phyloP scores from a whole-genome alignment of 2,888 invertebrate species.

The Drepana falcataria region DNA sequence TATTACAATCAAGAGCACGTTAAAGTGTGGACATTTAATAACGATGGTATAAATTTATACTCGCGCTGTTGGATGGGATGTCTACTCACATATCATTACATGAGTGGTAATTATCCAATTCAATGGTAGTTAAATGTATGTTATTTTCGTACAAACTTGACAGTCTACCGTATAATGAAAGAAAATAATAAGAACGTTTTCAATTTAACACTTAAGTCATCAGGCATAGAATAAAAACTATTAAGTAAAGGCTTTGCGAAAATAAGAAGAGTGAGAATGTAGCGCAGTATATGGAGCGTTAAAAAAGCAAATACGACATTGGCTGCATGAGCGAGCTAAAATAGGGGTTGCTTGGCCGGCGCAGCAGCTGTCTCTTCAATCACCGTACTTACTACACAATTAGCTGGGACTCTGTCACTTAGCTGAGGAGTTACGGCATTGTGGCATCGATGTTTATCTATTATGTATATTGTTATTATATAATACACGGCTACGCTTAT shows the following conservation, averaged over 20 bases:
- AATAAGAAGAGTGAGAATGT: conserved; percentile 33
- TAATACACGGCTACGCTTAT: conserved; percentile 15
- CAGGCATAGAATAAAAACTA: conserved; percentile 29
- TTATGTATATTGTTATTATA: conserved; percentile 19
- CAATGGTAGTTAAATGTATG: conserved; percentile 54
- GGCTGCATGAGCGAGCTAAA: conserved; percentile 17
- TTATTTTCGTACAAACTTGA: conserved; percentile 55
- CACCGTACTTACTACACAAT: conserved; percentile 44
- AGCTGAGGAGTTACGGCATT: conserved; percentile 28
- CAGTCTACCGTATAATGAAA: conserved; percentile 36
- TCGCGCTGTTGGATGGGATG: conserved; percentile 45
- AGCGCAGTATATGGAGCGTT: conserved; percentile 11
- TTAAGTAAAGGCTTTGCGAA: conserved; percentile 15
- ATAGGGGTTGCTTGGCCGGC: conserved; percentile 10
- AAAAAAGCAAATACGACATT: conserved; percentile 28
- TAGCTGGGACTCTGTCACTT: conserved; percentile 40
- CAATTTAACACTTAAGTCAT: conserved; percentile 44
- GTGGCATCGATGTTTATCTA: conserved; percentile 1
- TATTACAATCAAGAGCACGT: conserved; percentile 31
- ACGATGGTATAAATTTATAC: conserved; percentile 33
- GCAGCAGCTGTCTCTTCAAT: conserved; percentile 29
- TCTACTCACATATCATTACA: conserved; percentile 50
- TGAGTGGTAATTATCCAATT: conserved; percentile 63
- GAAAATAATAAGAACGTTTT: conserved; percentile 51
- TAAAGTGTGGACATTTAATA: conserved; percentile 38